Base-by-base conservation (phyloP, 2,113 vertebrate genomes). In the Siniperca knerii region DNA sequence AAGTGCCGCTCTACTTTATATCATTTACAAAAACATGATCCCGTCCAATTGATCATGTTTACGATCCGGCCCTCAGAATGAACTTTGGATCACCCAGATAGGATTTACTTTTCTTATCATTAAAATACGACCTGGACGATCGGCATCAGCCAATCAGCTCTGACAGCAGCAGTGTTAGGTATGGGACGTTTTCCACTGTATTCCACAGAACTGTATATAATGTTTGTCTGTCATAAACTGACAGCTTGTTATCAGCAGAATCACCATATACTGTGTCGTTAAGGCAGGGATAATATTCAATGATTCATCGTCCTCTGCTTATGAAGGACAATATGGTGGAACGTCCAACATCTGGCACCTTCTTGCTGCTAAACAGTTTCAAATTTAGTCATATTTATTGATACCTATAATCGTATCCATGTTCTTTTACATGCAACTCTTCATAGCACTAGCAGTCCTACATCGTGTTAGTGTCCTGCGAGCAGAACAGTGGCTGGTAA, bases 61-160 rank as follows among this genome's bases (percentile, higher is more conserved):
- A 10, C 20, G 7, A 18, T 15, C 60, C 4, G 40, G 48, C 13
- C 4, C 66, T 48, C 33, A 11, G 18, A 16, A 29, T 48, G 76
- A 79, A 82, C 92, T 90, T 90, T 83, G 90, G 71, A 80, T 68
- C 71, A 0, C 0, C n/a, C 33, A 6, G 81, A 21, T 7, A 48
- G 4, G 18, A 55, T 66, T 58, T 57, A 42, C 3, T 9, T 33
- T 46, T 46, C 82, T 86, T 80, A 86, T 89, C 86, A 18, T 9
- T 9, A 0, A 68, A 55, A 46, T 48, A 67, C 8, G 1, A 52
- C 52, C 0, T 20, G 79, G 16, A 20, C 1, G 2, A n/a, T 44
- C 25, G 5, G 9, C 81, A 35, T 81, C 73, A 72, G 55, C 89
- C 91, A 86, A 81, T 85, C 13, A 25, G 44, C 40, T 2, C 9